A percentile compares a stretch with the other conserved stretches of the same genome.
Conservation (phyloP, 2,888 invertebrate species). For the Scaeva pyrastri region DNA sequence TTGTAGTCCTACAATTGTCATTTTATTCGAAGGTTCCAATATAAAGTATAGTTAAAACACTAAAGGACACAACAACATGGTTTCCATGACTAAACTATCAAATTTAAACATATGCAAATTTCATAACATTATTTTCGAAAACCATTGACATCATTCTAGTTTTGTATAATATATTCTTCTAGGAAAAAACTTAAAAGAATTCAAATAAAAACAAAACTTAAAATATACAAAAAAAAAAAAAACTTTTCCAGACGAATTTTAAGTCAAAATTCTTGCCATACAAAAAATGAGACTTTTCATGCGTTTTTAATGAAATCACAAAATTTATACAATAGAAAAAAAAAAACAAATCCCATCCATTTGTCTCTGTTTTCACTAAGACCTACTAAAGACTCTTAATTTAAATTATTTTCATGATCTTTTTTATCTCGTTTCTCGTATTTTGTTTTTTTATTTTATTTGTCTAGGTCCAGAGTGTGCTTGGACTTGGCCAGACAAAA, state of each 20-base stretch:
- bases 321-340: conserved; percentile 24
- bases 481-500: background rate
- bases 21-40: too few relatives aligned
- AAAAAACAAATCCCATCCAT: conserved; percentile 24
- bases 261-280: conserved; percentile 22
- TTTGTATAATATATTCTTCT: too few relatives aligned
- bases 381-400: conserved; percentile 18
- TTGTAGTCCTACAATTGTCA: too few relatives aligned
- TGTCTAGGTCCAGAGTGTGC: background rate
- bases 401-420: conserved; percentile 6
- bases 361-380: conserved; percentile 53
- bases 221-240: background rate
- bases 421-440: background rate
- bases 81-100: too few relatives aligned
- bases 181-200: too few relatives aligned
- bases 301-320: conserved; percentile 51
- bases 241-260: conserved; percentile 11
- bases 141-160: too few relatives aligned
- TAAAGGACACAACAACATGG: too few relatives aligned
- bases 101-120: too few relatives aligned
- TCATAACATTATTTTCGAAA: too few relatives aligned
- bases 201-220: background rate
- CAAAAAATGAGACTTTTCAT: conserved; percentile 26
- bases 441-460: background rate
- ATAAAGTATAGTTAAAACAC: too few relatives aligned